Conservation (phyloP, 2,888 invertebrate species). For the Napeogenes inachia region DNA sequence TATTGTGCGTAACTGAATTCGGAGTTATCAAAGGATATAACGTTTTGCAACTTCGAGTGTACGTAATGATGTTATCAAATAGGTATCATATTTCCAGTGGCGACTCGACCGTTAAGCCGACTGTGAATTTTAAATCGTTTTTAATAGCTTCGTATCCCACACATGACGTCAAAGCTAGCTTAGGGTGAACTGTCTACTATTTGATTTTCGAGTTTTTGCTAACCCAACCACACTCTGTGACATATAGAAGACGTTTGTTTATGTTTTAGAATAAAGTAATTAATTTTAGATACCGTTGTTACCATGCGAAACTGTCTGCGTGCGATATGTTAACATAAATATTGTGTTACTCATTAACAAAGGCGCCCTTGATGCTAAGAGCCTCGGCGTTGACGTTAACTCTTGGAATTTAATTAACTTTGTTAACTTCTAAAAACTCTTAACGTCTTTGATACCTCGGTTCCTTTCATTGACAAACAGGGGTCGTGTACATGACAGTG, state of each 20-base stretch:
- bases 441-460: constrained; percentile 74
- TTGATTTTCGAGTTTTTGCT: constrained; percentile 42
- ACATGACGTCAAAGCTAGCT: constrained; percentile 54
- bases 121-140: constrained; percentile 76
- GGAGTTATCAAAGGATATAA: constrained; percentile 55
- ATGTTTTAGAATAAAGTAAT: constrained; percentile 52
- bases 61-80: constrained; percentile 67
- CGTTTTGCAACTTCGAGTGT: constrained; percentile 53
- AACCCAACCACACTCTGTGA: constrained; percentile 16
- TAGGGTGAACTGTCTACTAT: constrained; percentile 42
- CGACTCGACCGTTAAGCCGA: constrained; percentile 59
- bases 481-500: constrained; percentile 65
- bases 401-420: constrained; percentile 76
- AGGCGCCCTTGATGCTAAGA: constrained; percentile 70
- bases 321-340: constrained; percentile 71
- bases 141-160: constrained; percentile 53
- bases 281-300: constrained; percentile 59
- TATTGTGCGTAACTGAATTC: constrained; percentile 43
- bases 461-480: constrained; percentile 68
- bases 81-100: constrained; percentile 54
- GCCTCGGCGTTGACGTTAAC: constrained; percentile 65
- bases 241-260: constrained; percentile 29
- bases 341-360: constrained; percentile 68
- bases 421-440: constrained; percentile 77
- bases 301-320: constrained; percentile 53